These are phyloP conservation scores for Spea hammondii DNA, from an alignment of 2,797 vertebrate genomes.

Conservation along the genomic window DNA sequence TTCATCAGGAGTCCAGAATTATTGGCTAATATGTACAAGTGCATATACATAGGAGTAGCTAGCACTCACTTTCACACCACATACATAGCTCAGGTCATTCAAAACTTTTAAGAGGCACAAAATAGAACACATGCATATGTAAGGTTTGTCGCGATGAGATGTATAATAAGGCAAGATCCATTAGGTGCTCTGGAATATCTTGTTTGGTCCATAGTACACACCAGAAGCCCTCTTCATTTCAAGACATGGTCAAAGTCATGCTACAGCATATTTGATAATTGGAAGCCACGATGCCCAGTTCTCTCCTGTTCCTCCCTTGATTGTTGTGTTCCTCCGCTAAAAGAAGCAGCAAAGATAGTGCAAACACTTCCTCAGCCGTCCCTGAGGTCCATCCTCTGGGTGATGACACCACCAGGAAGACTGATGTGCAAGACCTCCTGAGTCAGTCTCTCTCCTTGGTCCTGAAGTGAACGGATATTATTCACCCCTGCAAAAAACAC, in stretches of 20 bases:
- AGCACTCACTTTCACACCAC: not conserved
- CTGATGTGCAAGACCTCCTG: not conserved
- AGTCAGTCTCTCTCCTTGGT: not conserved
- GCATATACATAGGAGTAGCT: not conserved
- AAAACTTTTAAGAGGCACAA: not conserved
- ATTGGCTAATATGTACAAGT: not conserved
- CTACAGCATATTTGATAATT: not conserved
- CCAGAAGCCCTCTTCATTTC: not conserved
- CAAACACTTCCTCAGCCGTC: not conserved
- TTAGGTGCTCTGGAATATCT: not conserved
- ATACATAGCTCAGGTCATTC: not conserved
- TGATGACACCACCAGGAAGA: not conserved
- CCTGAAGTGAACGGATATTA: slow-evolving; percentile 6
- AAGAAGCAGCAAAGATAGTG: not conserved
- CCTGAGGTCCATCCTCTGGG: not conserved
- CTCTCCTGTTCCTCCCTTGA: not conserved
- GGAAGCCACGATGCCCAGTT: not conserved
- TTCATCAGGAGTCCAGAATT: not conserved
- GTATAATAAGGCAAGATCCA: not conserved
- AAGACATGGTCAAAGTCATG: not conserved
- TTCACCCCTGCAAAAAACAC: slow-evolving; percentile 44
- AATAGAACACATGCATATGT: not conserved
- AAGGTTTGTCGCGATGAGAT: not conserved
- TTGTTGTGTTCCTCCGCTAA: not conserved
- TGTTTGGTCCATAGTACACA: not conserved